phyloP scores from a whole-genome alignment of 2,113 vertebrate species.

The Candoia aspera region DNA sequence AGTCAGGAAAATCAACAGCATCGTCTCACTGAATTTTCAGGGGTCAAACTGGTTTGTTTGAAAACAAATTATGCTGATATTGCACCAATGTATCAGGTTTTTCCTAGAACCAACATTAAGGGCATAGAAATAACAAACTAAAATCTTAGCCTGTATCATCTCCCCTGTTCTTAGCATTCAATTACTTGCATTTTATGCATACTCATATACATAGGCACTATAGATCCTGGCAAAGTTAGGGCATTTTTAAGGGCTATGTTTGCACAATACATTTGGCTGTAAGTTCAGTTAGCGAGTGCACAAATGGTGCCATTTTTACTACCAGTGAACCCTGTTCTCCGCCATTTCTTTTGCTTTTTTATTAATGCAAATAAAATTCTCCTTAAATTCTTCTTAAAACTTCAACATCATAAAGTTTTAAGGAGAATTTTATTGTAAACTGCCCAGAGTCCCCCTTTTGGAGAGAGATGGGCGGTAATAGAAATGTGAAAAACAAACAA shows the following conservation, averaged over 20 bases:
- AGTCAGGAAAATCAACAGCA: constrained; percentile 23
- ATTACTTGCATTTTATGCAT: background rate
- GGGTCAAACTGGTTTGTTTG: background rate
- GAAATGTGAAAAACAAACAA: no score
- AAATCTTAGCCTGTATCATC: background rate
- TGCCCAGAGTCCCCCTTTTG: no score
- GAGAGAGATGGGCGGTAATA: no score
- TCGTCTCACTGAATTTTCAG: fast-evolving
- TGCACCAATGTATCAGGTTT: background rate
- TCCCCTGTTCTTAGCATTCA: background rate
- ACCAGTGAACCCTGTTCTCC: no score
- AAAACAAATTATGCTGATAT: background rate
- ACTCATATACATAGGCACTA: background rate
- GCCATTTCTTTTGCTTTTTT: no score
- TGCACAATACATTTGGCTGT: background rate
- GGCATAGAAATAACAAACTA: background rate
- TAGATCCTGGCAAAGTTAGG: background rate
- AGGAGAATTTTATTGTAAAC: no score
- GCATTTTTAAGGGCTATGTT: background rate
- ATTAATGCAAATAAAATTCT: no score
- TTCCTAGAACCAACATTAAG: background rate
- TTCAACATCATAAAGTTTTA: no score
- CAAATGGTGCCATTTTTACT: no score
- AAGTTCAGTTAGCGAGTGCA: no score
- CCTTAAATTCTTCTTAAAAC: no score